Evolutionary conservation across 2,113 vertebrate genomes (phyloP).

Genomic region (Procavia capensis): DNA sequence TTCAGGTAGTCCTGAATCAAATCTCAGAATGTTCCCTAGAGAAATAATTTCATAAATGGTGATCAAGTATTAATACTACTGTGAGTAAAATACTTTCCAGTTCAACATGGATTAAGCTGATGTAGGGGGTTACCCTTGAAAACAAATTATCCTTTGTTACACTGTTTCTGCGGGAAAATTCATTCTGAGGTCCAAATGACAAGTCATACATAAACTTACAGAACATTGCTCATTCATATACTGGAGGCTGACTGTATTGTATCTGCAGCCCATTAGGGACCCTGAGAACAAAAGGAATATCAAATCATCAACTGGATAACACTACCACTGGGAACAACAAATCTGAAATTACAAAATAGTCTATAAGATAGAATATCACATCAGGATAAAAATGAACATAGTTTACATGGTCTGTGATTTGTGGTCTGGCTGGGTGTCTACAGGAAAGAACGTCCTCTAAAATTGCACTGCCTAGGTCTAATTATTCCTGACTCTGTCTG

Average conservation of each 20-base stretch:
- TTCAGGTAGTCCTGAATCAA: neutral
- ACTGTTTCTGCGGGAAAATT: neutral
- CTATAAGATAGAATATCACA: neutral
- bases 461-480: neutral
- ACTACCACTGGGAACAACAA: conserved; percentile 41
- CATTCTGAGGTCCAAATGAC: conserved; percentile 36
- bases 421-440: neutral
- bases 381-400: conserved; percentile 49
- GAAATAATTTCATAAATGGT: conserved; percentile 5
- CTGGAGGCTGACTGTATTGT: neutral
- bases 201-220: conserved; percentile 18
- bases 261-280: conserved; percentile 53
- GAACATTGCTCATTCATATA: neutral
- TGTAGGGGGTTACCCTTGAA: conserved; percentile 19
- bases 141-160: conserved; percentile 23
- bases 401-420: conserved; percentile 26
- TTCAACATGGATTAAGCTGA: neutral
- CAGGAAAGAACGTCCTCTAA: conserved; percentile 22
- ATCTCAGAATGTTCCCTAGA: neutral
- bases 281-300: conserved; percentile 62
- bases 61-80: neutral
- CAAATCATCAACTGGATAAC: conserved; percentile 60
- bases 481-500: neutral
- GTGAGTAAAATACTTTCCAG: neutral
- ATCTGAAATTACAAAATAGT: conserved; percentile 54